These are phyloP conservation scores for Musca vetustissima DNA, from an alignment of 1,140 invertebrate species.

Conservation along the genomic window DNA sequence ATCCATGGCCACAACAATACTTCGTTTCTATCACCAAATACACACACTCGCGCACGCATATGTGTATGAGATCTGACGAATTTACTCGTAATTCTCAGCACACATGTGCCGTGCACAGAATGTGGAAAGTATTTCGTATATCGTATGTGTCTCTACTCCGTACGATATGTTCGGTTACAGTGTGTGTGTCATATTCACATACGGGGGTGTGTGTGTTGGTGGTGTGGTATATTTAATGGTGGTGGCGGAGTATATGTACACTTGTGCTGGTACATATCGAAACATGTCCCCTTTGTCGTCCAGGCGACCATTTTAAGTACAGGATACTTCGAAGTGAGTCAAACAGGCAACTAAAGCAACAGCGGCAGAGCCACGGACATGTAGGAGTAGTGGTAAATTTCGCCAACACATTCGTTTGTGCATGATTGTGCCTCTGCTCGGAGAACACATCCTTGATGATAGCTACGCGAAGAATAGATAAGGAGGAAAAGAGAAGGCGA, in stretches of 20 bases:
- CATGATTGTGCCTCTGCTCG: neutral
- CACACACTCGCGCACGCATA: neutral
- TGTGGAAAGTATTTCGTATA: neutral
- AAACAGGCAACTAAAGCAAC: constrained; percentile 7
- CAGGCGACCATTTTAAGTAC: constrained; percentile 18
- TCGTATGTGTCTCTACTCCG: neutral
- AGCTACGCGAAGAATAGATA: constrained; percentile 3
- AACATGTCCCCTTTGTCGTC: constrained; percentile 17
- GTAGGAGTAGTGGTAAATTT: constrained; percentile 5
- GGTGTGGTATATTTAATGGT: too few species aligned
- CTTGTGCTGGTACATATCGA: neutral
- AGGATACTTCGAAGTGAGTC: constrained; percentile 11
- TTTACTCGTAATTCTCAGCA: constrained; percentile 17
- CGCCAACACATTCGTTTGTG: neutral
- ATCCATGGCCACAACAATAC: constrained; percentile 7
- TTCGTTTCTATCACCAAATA: constrained; percentile 2
- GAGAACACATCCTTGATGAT: constrained; percentile 6
- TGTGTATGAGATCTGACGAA: too few species aligned
- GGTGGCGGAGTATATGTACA: neutral
- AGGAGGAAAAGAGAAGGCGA: constrained; percentile 15
- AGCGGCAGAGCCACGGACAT: neutral
- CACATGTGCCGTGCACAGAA: constrained; percentile 18
- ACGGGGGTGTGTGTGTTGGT: neutral
- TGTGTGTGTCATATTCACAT: neutral
- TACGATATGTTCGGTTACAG: too few species aligned